Evolutionary conservation across 37 sponge, comb jelly and placozoan species (phyloP).

Genomic region (Geodia barretti): DNA sequence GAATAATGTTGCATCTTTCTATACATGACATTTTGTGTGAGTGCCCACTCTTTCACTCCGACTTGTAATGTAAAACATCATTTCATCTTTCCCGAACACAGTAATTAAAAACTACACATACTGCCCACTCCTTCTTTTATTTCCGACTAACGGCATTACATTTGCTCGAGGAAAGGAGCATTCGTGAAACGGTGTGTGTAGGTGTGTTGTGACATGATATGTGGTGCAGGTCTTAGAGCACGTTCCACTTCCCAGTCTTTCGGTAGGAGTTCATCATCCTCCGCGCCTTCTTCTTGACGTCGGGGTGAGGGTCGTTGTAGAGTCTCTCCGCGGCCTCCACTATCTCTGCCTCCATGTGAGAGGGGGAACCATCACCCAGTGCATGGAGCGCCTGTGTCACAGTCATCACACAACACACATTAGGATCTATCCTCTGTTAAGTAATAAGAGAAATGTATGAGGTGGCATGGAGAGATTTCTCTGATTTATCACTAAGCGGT

Average conservation of each 20-base stretch:
- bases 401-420: not conserved
- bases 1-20: no score
- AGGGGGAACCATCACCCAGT: conserved; percentile 76
- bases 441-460: no score
- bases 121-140: no score
- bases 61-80: no score
- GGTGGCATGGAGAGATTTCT: no score
- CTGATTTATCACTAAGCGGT: no score
- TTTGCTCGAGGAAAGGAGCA: no score
- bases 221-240: conserved; percentile 23
- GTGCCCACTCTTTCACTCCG: no score
- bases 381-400: conserved; percentile 79
- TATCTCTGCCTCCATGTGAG: conserved; percentile 60
- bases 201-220: not conserved
- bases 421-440: not conserved
- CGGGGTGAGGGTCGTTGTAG: conserved; percentile 76
- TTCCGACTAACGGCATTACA: no score
- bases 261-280: conserved; percentile 70
- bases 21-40: no score
- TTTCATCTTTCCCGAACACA: no score
- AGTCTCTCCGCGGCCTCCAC: conserved; percentile 52
- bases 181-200: not conserved
- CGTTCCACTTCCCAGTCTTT: conserved; percentile 78
- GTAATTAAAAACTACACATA: no score
- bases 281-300: conserved; percentile 77